Base-by-base conservation (phyloP, 2,888 invertebrate genomes). In the Portevinia maculata region DNA sequence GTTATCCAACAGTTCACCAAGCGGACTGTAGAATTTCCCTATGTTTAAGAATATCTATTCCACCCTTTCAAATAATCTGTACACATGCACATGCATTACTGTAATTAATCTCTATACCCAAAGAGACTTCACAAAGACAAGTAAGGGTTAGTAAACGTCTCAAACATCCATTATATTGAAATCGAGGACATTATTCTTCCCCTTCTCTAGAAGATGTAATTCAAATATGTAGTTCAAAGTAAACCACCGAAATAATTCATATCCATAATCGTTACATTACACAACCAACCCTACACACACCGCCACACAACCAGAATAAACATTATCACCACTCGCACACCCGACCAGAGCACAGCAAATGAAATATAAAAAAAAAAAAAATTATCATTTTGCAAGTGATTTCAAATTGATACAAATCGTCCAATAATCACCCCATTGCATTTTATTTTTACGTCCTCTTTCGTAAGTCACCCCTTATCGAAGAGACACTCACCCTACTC, bases 361-460 rank as follows among this genome's bases (percentile, higher is more conserved):
- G 37, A 67, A 24, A 52, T 52, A 69, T 53, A 53, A 60, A 65
- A 65, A 71, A 37, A 34, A 67, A 17, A 53, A 67, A 74, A 57
- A 74, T 74, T 78, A 78, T 78, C 62, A 78, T 78, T 78, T 67
- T 74, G 55, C 64, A 85, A 85, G 85, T 85, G 85, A 84, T 85
- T 85, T 87, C 86, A 87, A 89, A 89, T 89, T 89, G 88, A 89
- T 89, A 89, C 88, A 89, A 89, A 89, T 89, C 86, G 88, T 86
- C 87, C 88, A 88, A 89, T 89, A 89, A 89, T 88, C 88, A 89
- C 89, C 88, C 86, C 86, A 88, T 89, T 88, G 87, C 86, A 87
- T 87, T 88, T 88, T 87, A 87, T 89, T 87, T 87, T 86, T 86
- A 86, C 62, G 83, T 60, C 69, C 60, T 76, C 21, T 41, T 57